phyloP scores from a whole-genome alignment of 2,797 vertebrate genomes.

The Synanceia verrucosa region DNA sequence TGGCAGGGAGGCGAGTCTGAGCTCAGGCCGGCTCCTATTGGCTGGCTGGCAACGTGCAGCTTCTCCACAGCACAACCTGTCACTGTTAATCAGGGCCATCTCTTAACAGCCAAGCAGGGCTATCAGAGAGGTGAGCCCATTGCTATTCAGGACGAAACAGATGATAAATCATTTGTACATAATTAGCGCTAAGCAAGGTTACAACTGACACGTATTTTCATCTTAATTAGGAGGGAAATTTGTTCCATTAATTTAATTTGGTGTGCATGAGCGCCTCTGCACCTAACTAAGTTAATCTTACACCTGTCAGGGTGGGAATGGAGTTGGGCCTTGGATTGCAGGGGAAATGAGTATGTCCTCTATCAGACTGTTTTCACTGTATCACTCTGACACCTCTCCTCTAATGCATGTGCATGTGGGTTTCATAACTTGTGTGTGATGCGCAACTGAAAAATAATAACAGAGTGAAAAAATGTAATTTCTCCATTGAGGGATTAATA shows the following conservation, averaged over 20 bases:
- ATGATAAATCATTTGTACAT: constrained; percentile 99
- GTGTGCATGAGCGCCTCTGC: constrained; percentile 92
- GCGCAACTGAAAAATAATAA: no score
- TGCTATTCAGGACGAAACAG: constrained; percentile 96
- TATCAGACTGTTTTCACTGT: constrained; percentile 75
- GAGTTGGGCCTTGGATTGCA: constrained; percentile 76
- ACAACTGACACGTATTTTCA: constrained; percentile 99
- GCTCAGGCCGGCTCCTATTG: constrained; percentile 80
- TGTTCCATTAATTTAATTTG: constrained; percentile 99
- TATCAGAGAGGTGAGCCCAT: constrained; percentile 92
- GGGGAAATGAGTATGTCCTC: constrained; percentile 59
- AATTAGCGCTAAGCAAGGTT: constrained; percentile 99
- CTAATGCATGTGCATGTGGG: no score
- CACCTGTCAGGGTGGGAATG: constrained; percentile 93
- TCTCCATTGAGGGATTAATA: no score
- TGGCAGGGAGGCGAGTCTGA: constrained; percentile 83
- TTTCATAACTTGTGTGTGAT: no score
- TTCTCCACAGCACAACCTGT: constrained; percentile 90
- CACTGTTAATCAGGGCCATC: constrained; percentile 97
- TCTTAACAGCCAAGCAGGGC: constrained; percentile 92
- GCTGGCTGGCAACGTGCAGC: constrained; percentile 74
- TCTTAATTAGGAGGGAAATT: constrained; percentile 99
- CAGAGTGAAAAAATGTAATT: no score
- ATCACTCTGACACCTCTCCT: no score
- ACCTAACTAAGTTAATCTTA: constrained; percentile 99